Percentiles rank a stretch among this genome's conserved stretches.
These are phyloP conservation scores for Drosophila repletoides DNA, from an alignment of 1,140 invertebrate genomes.

Conservation along the genomic window DNA sequence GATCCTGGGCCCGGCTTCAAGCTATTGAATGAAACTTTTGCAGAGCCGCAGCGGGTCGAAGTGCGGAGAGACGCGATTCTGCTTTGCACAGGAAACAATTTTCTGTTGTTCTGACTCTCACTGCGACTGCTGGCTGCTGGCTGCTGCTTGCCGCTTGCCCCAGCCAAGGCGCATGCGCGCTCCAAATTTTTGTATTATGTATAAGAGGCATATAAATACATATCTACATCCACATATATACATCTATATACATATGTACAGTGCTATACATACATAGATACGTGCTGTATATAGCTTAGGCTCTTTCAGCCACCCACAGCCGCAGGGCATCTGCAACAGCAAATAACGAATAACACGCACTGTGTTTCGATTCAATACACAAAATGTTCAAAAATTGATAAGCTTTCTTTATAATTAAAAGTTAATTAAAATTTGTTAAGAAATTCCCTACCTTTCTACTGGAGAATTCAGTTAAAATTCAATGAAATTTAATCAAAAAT, in stretches of 20 bases:
- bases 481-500: no score
- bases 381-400: no score
- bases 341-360: slow-evolving; percentile 35
- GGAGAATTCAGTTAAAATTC: no score
- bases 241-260: slow-evolving; percentile 6
- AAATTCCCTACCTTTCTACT: no score
- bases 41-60: neutral
- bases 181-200: slow-evolving; percentile 19
- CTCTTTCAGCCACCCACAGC: slow-evolving; percentile 60
- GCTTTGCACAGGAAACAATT: slow-evolving; percentile 28
- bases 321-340: slow-evolving; percentile 50
- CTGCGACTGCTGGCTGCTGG: neutral
- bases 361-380: no score
- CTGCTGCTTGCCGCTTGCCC: neutral
- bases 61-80: neutral
- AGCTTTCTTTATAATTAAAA: no score
- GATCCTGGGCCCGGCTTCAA: slow-evolving; percentile 39
- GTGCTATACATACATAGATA: no score
- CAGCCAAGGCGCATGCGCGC: slow-evolving; percentile 23
- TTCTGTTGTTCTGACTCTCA: slow-evolving; percentile 15
- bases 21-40: slow-evolving; percentile 75
- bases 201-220: slow-evolving; percentile 7
- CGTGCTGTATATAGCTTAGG: slow-evolving; percentile 45
- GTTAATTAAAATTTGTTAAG: no score
- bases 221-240: neutral